Evolutionary conservation across 2,888 invertebrate species (phyloP).

Genomic region (Leucania comma): DNA sequence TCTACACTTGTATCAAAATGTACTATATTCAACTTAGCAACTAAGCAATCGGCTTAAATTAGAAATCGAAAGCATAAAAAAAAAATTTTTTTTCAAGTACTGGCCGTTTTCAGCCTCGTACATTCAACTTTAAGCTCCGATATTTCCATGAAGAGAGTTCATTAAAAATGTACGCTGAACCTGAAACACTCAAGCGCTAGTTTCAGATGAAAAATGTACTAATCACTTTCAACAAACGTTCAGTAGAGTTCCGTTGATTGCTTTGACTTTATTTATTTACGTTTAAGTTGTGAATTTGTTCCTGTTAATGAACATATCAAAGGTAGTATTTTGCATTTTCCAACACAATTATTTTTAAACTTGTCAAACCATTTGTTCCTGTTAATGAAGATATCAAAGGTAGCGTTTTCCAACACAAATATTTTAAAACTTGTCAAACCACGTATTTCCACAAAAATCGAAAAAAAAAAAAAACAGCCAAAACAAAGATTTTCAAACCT

Average conservation of each 20-base stretch:
- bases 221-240: slow-evolving; percentile 27
- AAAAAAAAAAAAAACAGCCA: neutral
- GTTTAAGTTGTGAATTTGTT: neutral
- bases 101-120: slow-evolving; percentile 9
- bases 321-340: neutral
- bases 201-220: slow-evolving; percentile 30
- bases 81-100: neutral
- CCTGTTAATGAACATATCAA: slow-evolving; percentile 11
- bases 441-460: too few species aligned
- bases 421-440: too few species aligned
- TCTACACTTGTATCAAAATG: too few species aligned
- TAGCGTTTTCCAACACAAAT: too few species aligned
- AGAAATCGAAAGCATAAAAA: neutral
- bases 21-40: too few species aligned
- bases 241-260: slow-evolving; percentile 9
- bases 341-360: neutral
- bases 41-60: too few species aligned
- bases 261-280: slow-evolving; percentile 24
- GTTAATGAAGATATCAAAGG: too few species aligned
- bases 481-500: neutral
- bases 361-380: too few species aligned
- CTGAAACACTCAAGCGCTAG: slow-evolving; percentile 13
- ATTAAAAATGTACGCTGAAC: slow-evolving; percentile 45
- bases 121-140: slow-evolving; percentile 21
- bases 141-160: slow-evolving; percentile 42